A percentile compares a stretch with the other conserved stretches of the same genome.
Conservation (phyloP, 2,113 vertebrate genomes). For the Bagarius yarrelli region DNA sequence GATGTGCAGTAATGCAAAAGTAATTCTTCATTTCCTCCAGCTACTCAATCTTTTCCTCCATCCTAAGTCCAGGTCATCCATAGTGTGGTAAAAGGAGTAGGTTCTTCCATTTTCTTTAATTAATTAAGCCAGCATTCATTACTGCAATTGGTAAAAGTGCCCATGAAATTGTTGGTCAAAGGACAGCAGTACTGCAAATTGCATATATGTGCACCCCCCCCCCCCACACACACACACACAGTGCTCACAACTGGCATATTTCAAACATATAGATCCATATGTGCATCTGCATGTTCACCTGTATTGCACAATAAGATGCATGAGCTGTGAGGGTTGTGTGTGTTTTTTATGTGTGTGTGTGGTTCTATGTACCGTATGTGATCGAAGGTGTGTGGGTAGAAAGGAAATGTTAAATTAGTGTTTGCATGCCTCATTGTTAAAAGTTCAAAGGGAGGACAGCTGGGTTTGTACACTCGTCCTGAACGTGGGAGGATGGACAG, state of each 20-base stretch:
- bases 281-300: slow-evolving; percentile 31
- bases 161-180: slow-evolving; percentile 11
- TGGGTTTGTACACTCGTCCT: not conserved
- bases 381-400: not conserved
- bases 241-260: slow-evolving; percentile 14
- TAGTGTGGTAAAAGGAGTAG: not conserved
- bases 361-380: not conserved
- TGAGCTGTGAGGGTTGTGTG: not conserved
- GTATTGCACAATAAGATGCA: slow-evolving; percentile 30
- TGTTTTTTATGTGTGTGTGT: not conserved
- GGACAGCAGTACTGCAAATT: not conserved
- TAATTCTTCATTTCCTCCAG: slow-evolving; percentile 34
- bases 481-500: slow-evolving; percentile 17
- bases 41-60: not conserved
- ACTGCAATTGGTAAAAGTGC: slow-evolving; percentile 6
- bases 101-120: slow-evolving; percentile 22
- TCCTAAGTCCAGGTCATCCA: not conserved
- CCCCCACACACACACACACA: not conserved
- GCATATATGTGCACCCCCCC: not conserved
- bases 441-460: slow-evolving; percentile 30
- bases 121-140: not conserved
- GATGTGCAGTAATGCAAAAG: slow-evolving; percentile 29
- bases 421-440: slow-evolving; percentile 6
- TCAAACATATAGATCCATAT: slow-evolving; percentile 5
- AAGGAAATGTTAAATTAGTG: slow-evolving; percentile 20